Evolutionary conservation across 2,797 vertebrate species (phyloP), one percentile per base, ranked within the genome.

Genomic region (Rhinatrema bivittatum): DNA sequence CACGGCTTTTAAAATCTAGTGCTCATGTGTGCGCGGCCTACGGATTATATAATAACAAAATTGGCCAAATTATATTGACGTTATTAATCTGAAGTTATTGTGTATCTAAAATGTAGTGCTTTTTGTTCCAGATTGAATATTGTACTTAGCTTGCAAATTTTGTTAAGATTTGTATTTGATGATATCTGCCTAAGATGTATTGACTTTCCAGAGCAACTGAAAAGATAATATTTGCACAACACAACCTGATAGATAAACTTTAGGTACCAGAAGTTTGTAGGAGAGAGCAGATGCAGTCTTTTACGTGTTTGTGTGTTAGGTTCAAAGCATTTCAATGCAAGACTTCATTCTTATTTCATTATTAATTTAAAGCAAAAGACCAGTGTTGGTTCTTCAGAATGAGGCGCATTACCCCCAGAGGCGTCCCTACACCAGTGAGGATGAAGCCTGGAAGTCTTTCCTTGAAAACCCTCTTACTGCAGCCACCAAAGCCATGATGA

Each of bases 401-500:
- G 95, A 99, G 26, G 72, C 85, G 1, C 76, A 87, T 28, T 98
- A 95, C 30, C 81, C 71, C 15, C 94, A 93, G 68, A 87, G 96
- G n/a, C 87, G 95, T 22, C 69, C 89, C 29, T 98, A 91, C 50
- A 97, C 91, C 27, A 94, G 83, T 16, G 95, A 99, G 54, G 96
- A 99, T 37, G 96, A 99, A 50, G 96, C 94, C 31, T 99, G 96
- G 96, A 98, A 97, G 36, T 91, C 93, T 0, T 99, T 98, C 59
- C 82, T 99, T 72, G 95, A 99, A 73, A 99, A 99, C 68, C 96
- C 96, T 1, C 87, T 98, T 60, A 99, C 96, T 0, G 96, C 93
- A 0, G 96, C 95, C 37, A 98, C 95, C 68, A 98, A 98, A 68
- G 95, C 96, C 31, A 98, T 99, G 95, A 99, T 98, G 96, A 98